phyloP scores from a whole-genome alignment of 1,140 invertebrate genomes.

The Stegodyphus dumicola region DNA sequence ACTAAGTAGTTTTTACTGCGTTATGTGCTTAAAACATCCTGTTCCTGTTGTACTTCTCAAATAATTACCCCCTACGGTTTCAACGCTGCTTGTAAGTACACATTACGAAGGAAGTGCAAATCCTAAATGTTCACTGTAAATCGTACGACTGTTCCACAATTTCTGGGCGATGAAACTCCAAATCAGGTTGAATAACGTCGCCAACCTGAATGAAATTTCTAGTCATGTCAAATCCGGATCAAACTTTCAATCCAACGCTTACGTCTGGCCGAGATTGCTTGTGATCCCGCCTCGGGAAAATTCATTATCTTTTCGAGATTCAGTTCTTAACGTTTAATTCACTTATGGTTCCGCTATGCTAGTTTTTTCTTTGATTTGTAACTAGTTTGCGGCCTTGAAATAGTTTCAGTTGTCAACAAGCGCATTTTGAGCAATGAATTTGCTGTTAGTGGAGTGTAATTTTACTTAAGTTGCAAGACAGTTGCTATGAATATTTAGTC shows the following conservation, averaged over 20 bases:
- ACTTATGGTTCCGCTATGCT: constrained; percentile 11
- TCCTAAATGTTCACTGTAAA: neutral
- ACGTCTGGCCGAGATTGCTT: constrained; percentile 6
- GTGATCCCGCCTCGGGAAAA: neutral
- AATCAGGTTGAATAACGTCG: constrained; percentile 36
- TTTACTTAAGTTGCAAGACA: neutral
- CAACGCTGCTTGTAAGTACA: neutral
- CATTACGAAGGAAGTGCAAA: neutral
- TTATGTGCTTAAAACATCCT: no score
- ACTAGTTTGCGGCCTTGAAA: neutral
- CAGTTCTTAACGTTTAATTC: constrained; percentile 44
- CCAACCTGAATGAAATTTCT: constrained; percentile 26
- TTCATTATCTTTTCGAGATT: constrained; percentile 17
- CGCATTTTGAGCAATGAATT: neutral
- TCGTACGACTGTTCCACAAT: neutral
- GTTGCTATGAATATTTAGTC: neutral
- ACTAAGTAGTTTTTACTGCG: no score
- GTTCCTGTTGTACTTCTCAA: no score
- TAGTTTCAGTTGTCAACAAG: neutral
- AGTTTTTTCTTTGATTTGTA: constrained; percentile 15
- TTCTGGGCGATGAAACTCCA: constrained; percentile 10
- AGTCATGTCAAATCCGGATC: constrained; percentile 20
- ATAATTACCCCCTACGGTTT: neutral
- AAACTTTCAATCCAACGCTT: constrained; percentile 18
- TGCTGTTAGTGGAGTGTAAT: neutral